These are phyloP conservation scores for Baronia brevicornis DNA, from an alignment of 2,888 invertebrate genomes.

Conservation along the genomic window DNA sequence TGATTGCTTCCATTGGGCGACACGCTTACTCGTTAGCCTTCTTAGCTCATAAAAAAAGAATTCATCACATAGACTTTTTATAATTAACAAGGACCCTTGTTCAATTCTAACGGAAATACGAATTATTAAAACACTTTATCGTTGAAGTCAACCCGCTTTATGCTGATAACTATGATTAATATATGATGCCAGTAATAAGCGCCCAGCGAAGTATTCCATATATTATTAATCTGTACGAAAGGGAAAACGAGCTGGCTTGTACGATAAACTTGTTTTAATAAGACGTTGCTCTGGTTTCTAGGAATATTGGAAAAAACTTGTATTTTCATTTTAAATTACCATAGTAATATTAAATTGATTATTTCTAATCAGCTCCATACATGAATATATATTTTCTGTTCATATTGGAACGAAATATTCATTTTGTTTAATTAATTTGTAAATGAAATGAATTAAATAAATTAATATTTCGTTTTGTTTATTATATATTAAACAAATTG, in stretches of 20 bases:
- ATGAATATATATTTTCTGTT: too few species aligned
- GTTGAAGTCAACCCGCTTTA: constrained; percentile 30
- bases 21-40: too few species aligned
- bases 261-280: constrained; percentile 42
- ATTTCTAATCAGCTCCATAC: too few species aligned
- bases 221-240: constrained; percentile 44
- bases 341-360: too few species aligned
- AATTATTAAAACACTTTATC: constrained; percentile 24
- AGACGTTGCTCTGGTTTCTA: constrained; percentile 36
- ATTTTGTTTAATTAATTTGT: too few species aligned
- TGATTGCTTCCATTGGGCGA: too few species aligned
- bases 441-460: too few species aligned
- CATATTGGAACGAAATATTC: too few species aligned
- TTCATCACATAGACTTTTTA: not conserved
- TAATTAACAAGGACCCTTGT: constrained; percentile 5
- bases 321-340: too few species aligned
- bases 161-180: constrained; percentile 52
- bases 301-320: constrained; percentile 17
- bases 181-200: constrained; percentile 57
- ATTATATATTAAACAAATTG: not conserved
- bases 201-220: constrained; percentile 25
- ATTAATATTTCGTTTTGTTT: too few species aligned
- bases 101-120: constrained; percentile 16
- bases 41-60: not conserved
- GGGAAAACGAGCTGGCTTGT: constrained; percentile 44